Evolutionary conservation across 2,113 vertebrate genomes (phyloP).

Genomic region (Bombycilla garrulus): DNA sequence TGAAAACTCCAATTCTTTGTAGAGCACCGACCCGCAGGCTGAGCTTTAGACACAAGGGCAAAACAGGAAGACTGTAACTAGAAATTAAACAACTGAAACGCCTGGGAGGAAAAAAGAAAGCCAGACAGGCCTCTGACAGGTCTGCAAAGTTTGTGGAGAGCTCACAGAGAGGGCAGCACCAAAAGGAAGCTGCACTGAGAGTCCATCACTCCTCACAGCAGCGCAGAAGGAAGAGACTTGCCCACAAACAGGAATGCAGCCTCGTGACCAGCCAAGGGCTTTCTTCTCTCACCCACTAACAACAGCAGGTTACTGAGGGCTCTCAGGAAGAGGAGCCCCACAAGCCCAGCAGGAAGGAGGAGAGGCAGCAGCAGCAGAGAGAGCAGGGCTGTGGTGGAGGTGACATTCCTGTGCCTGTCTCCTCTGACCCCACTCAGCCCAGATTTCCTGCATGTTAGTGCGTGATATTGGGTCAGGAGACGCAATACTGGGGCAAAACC

Average conservation of each 20-base stretch:
- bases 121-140: neutral
- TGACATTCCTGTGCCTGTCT: neutral
- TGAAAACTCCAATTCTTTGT: neutral
- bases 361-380: neutral
- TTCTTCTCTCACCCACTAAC: neutral
- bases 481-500: neutral
- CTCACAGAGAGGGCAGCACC: fast-evolving
- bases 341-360: neutral
- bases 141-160: neutral
- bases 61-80: neutral
- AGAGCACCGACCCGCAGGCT: neutral
- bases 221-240: neutral
- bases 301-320: neutral
- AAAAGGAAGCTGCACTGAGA: neutral
- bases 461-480: neutral
- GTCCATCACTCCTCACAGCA: fast-evolving
- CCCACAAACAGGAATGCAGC: neutral
- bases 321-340: neutral
- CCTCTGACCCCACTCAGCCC: neutral
- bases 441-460: fast-evolving
- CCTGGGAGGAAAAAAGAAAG: neutral
- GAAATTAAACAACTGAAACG: neutral
- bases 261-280: neutral
- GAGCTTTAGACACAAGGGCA: fast-evolving
- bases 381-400: neutral